Evolutionary conservation across 2,797 vertebrate genomes (phyloP), one percentile per base, ranked within the genome.

Genomic region (Ctenosaura bakeri): DNA sequence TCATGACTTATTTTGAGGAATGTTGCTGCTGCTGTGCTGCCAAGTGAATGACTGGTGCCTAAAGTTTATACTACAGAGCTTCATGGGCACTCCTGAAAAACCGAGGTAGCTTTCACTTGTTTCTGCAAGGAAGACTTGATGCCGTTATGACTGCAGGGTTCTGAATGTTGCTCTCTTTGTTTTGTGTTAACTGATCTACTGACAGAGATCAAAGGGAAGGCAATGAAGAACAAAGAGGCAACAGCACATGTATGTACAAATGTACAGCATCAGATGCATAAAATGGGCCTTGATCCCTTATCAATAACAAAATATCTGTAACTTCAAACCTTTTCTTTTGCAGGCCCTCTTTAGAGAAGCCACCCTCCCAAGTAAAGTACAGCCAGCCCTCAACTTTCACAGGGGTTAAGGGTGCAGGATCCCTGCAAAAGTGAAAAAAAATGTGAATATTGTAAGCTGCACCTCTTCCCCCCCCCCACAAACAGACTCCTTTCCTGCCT

Each of bases 121-220:
- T 87, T 95, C 92, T 95, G 86, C 64, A 42, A 84, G 89, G 66
- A n/a, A 79, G 38, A n/a, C 2, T 87, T 92, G 89, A 32, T 50
- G 24, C 20, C 91, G 90, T 94, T 94, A 94, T 94, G 91, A 94
- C 93, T 94, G 87, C 7, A 22, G 86, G 92, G 85, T 73, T 26
- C 66, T 83, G 92, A 91, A 78, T 77, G 90, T 16, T 95, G 93
- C 87, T 85, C 76, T 92, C 74, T 89, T 54, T 56, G 89, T 87
- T 92, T 92, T 89, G 85, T 85, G 46, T 85, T 92, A 89, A 92
- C 90, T 83, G 87, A 95, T 32, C 88, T 93, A 93, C 93, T 92
- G 91, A 88, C 83, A 88, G 91, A 93, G 92, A 96, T 96, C 93
- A 96, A 96, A 96, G 94, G 91, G 89, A 87, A 62, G 18, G 82